Evolutionary conservation across 2,113 vertebrate species (phyloP).

Genomic region (Periophthalmus modestus): DNA sequence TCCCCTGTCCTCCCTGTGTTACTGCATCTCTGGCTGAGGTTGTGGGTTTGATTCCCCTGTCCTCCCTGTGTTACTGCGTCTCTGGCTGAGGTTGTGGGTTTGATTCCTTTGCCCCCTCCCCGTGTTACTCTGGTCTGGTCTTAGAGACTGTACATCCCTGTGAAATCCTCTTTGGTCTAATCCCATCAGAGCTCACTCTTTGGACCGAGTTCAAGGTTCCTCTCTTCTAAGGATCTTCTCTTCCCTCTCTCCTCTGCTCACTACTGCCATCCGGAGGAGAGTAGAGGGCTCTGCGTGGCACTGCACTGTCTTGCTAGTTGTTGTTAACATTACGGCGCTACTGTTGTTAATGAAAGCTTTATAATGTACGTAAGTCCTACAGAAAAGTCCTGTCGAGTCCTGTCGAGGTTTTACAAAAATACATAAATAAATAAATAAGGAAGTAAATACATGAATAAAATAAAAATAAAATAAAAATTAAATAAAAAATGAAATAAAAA

Average conservation of each 20-base stretch:
- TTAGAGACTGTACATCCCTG: not conserved
- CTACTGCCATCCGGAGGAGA: constrained; percentile 53
- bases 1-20: not conserved
- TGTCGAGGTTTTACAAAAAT: too few species aligned
- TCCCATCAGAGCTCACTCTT: constrained; percentile 50
- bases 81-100: too few species aligned
- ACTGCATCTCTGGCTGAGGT: not conserved
- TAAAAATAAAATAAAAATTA: too few species aligned
- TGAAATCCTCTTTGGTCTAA: constrained; percentile 46
- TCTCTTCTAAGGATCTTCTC: constrained; percentile 27
- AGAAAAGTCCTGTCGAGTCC: too few species aligned
- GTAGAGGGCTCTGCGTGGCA: not conserved
- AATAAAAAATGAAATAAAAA: too few species aligned
- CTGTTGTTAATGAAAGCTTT: too few species aligned
- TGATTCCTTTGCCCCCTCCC: not conserved
- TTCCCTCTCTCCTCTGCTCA: not conserved
- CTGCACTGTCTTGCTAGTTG: not conserved
- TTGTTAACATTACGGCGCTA: too few species aligned
- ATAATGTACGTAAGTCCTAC: too few species aligned
- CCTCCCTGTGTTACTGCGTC: not conserved
- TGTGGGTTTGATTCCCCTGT: too few species aligned
- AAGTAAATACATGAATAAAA: too few species aligned
- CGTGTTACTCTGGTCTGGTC: not conserved
- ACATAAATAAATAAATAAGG: too few species aligned
- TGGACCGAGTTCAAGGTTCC: constrained; percentile 36